A percentile compares a stretch with the other conserved stretches of the same genome.
Conservation (phyloP, 1,140 invertebrate genomes). For the Neelides sp. region DNA sequence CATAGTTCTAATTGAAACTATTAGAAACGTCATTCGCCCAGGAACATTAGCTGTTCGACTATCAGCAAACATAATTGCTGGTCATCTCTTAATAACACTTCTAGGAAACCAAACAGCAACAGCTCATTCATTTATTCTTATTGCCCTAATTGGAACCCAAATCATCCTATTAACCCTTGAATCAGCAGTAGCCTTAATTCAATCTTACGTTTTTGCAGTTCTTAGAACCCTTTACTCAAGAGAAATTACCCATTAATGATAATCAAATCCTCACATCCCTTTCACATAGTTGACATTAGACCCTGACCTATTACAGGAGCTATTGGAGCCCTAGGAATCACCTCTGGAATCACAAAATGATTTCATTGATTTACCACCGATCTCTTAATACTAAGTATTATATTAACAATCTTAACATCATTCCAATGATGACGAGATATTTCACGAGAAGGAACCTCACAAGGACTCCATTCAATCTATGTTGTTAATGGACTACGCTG, state of each 20-base stretch:
- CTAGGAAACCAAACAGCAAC: constrained; percentile 38
- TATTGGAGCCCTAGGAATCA: constrained; percentile 37
- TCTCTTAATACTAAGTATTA: constrained; percentile 38
- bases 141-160: constrained; percentile 38
- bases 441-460: constrained; percentile 37
- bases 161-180: constrained; percentile 42
- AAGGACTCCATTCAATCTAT: constrained; percentile 35
- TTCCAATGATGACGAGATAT: constrained; percentile 50
- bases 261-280: constrained; percentile 28
- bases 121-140: constrained; percentile 30
- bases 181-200: constrained; percentile 42
- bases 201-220: constrained; percentile 44
- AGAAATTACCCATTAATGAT: constrained; percentile 36
- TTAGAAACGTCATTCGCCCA: constrained; percentile 44
- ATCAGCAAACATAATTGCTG: constrained; percentile 55
- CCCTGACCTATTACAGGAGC: constrained; percentile 42
- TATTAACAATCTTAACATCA: constrained; percentile 40
- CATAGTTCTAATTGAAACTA: constrained; percentile 37
- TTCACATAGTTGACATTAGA: constrained; percentile 36
- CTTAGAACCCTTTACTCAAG: constrained; percentile 41
- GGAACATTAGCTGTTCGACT: constrained; percentile 49
- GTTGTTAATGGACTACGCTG: constrained; percentile 41
- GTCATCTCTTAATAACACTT: constrained; percentile 46
- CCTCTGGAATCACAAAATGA: constrained; percentile 39
- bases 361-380: constrained; percentile 39